Evolutionary conservation across 2,113 vertebrate genomes (phyloP).

Genomic region (Hydrochoerus hydrochaeris): DNA sequence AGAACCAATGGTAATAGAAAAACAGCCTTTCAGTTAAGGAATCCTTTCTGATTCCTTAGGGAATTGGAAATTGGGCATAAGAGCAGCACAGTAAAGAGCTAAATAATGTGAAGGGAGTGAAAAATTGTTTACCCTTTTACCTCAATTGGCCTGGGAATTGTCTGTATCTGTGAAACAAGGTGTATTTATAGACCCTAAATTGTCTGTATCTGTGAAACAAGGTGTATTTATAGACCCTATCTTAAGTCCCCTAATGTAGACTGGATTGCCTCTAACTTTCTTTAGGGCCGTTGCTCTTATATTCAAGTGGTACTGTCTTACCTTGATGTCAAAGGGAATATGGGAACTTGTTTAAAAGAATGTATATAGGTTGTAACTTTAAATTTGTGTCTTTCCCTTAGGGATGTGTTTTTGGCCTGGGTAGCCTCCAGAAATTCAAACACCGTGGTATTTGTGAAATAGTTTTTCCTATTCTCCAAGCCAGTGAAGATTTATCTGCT

Average conservation of each 20-base stretch:
- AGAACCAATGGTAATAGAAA: too few species aligned
- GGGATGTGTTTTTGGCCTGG: slow-evolving; percentile 87
- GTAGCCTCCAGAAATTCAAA: slow-evolving; percentile 85
- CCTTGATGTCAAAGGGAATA: neutral
- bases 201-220: neutral
- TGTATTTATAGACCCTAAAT: neutral
- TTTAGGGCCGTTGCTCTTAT: neutral
- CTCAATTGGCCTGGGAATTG: neutral
- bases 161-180: neutral
- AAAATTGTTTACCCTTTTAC: neutral
- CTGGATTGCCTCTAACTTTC: neutral
- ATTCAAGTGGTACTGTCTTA: neutral
- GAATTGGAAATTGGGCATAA: slow-evolving; percentile 10
- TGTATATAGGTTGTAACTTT: slow-evolving; percentile 27
- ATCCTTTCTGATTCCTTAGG: neutral
- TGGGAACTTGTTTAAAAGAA: slow-evolving; percentile 17
- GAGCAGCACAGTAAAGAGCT: neutral
- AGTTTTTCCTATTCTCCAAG: slow-evolving; percentile 70
- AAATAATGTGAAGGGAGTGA: neutral
- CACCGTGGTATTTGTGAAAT: slow-evolving; percentile 86
- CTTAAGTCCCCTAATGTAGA: neutral
- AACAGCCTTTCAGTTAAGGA: too few species aligned
- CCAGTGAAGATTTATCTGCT: slow-evolving; percentile 69
- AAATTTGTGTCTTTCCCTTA: slow-evolving; percentile 73
- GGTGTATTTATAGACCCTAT: neutral